Evolutionary conservation across 1,140 invertebrate species (phyloP).

Genomic region (Solen grandis): DNA sequence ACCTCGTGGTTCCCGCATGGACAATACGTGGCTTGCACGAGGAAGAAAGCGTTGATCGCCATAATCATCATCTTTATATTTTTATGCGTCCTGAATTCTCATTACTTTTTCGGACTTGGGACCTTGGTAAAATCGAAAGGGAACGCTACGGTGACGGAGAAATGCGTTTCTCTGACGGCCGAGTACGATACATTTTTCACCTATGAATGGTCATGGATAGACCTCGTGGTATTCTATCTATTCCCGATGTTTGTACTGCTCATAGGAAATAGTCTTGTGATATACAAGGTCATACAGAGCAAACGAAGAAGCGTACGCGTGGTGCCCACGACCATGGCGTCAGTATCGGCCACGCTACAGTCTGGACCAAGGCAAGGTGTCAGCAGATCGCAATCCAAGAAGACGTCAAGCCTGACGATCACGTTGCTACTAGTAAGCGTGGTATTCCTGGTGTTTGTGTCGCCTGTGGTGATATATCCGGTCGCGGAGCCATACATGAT

Average conservation of each 20-base stretch:
- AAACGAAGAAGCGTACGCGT: background rate
- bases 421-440: background rate
- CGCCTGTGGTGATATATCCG: background rate
- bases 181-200: conserved; percentile 11
- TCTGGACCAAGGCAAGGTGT: too few species aligned
- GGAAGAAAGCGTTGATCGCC: conserved; percentile 3
- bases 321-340: background rate
- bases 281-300: conserved; percentile 35
- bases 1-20: conserved; percentile 61
- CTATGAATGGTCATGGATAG: conserved; percentile 42
- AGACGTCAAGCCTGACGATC: too few species aligned
- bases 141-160: conserved; percentile 1
- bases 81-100: conserved; percentile 13
- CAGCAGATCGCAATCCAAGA: too few species aligned
- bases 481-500: background rate
- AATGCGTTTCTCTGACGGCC: conserved; percentile 1
- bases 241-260: conserved; percentile 30
- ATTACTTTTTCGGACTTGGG: conserved; percentile 36
- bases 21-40: conserved; percentile 49
- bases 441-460: conserved; percentile 20
- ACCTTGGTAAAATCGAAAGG: background rate
- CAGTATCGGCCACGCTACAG: too few species aligned
- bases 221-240: conserved; percentile 27
- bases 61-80: background rate
- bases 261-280: conserved; percentile 39